Evolutionary conservation across 2,888 invertebrate genomes (phyloP).

Genomic region (Drosophila demipolita): DNA sequence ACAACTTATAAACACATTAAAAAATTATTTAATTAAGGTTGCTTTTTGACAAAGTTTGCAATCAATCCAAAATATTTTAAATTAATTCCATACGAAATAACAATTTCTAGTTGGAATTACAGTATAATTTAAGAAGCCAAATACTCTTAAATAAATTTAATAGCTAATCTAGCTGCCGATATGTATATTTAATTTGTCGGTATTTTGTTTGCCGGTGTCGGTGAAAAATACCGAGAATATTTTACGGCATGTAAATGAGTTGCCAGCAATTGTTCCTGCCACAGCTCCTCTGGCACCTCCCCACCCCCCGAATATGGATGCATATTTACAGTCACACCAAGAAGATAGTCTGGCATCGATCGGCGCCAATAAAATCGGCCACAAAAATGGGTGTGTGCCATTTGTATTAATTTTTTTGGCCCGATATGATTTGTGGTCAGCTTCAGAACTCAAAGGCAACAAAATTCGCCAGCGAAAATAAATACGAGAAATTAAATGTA

Average conservation of each 20-base stretch:
- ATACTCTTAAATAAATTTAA: not conserved
- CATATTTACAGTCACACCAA: constrained; percentile 68
- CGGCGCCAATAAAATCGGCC: constrained; percentile 65
- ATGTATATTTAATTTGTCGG: constrained; percentile 10
- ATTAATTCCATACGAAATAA: not conserved
- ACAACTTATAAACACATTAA: not conserved
- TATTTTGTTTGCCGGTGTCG: constrained; percentile 10
- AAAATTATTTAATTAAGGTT: not conserved
- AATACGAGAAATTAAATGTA: constrained; percentile 52
- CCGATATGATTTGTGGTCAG: constrained; percentile 55
- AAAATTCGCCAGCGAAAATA: constrained; percentile 56
- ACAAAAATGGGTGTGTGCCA: constrained; percentile 36
- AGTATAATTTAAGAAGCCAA: not conserved
- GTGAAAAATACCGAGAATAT: constrained; percentile 47
- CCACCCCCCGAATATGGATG: constrained; percentile 22
- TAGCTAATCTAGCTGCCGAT: not conserved
- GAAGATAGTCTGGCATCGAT: constrained; percentile 77
- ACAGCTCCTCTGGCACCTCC: not conserved
- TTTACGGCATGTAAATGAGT: constrained; percentile 66
- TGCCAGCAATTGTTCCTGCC: constrained; percentile 8
- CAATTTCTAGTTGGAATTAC: not conserved
- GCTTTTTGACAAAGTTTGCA: not conserved
- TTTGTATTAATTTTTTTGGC: constrained; percentile 17
- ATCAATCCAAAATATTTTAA: not conserved
- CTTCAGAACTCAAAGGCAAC: constrained; percentile 55